Base-by-base conservation (phyloP, 1,140 invertebrate genomes). In the Anthonomus grandis region DNA sequence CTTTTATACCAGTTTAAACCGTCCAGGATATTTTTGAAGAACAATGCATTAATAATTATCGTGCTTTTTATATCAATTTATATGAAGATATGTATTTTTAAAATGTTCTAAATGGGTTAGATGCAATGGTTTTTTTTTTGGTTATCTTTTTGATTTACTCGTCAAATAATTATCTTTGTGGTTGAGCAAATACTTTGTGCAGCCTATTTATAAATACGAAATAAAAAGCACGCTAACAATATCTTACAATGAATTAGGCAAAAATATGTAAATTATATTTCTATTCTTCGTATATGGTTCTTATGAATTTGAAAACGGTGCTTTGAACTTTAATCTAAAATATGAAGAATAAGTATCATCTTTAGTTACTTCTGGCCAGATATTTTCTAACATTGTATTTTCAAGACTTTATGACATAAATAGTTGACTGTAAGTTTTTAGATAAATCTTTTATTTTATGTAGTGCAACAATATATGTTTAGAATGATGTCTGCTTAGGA, bases 61-160 rank as follows among this genome's bases (percentile, higher is more conserved):
- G n/a, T n/a, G n/a, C n/a, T n/a, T n/a, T n/a, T n/a, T n/a, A n/a
- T n/a, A n/a, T n/a, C n/a, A n/a, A n/a, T n/a, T n/a, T n/a, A n/a
- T n/a, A n/a, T n/a, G n/a, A n/a, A n/a, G n/a, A n/a, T n/a, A n/a
- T n/a, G n/a, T n/a, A n/a, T n/a, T n/a, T n/a, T 8, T 31, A 31
- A 6, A 31, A 31, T n/a, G 6, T 31, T n/a, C 27, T 31, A n/a
- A n/a, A 31, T 31, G n/a, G 27, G 6, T 31, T 31, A 17, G 8
- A 2, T 39, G n/a, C 8, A 13, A 39, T 8, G 10, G 3, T 2
- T 39, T 39, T 1, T 56, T 39, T 49, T 67, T 58, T 8, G 25
- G 15, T 13, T 67, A 15, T 48, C 67, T 62, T 12, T 56, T 12
- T 19, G 37, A 59, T 50, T 64, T 67, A 44, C 36, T 51, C n/a